Percentiles rank a stretch among this genome's conserved stretches.
phyloP scores from a whole-genome alignment of 2,888 invertebrate species.

The Caenorhabditis macrosperma region DNA sequence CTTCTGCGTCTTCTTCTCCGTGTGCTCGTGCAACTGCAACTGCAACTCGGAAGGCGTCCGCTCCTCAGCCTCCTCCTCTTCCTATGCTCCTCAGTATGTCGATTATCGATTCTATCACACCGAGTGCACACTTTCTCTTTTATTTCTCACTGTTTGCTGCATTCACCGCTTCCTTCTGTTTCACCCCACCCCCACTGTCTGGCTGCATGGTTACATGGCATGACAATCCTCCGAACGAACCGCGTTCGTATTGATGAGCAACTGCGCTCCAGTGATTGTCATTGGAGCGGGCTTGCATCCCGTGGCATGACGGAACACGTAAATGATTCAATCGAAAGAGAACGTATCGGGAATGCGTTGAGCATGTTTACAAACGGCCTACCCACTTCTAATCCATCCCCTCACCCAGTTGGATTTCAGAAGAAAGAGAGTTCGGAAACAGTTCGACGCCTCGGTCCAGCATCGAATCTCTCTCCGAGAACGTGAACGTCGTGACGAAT shows the following conservation, averaged over 20 bases:
- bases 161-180: conserved; percentile 10
- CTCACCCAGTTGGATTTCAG: conserved; percentile 62
- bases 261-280: not conserved
- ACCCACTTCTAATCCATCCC: not conserved
- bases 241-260: not conserved
- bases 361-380: conserved; percentile 3
- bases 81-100: conserved; percentile 59
- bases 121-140: not conserved
- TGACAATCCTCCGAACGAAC: not conserved
- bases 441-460: conserved; percentile 74
- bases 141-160: conserved; percentile 5
- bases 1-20: conserved; percentile 36
- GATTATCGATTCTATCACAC: conserved; percentile 14
- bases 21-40: conserved; percentile 42
- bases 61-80: conserved; percentile 37
- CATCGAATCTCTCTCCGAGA: conserved; percentile 75
- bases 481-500: conserved; percentile 76
- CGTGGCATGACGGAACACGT: not conserved
- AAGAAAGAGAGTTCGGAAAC: conserved; percentile 75
- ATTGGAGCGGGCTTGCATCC: not conserved
- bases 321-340: not conserved
- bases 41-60: conserved; percentile 23
- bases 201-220: not conserved
- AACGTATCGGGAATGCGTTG: conserved; percentile 22
- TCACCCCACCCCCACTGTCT: conserved; percentile 1